A percentile compares a stretch with the other conserved stretches of the same genome.
Conservation (phyloP, 1,140 invertebrate genomes). For the Pseudomyrmex pallidus region DNA sequence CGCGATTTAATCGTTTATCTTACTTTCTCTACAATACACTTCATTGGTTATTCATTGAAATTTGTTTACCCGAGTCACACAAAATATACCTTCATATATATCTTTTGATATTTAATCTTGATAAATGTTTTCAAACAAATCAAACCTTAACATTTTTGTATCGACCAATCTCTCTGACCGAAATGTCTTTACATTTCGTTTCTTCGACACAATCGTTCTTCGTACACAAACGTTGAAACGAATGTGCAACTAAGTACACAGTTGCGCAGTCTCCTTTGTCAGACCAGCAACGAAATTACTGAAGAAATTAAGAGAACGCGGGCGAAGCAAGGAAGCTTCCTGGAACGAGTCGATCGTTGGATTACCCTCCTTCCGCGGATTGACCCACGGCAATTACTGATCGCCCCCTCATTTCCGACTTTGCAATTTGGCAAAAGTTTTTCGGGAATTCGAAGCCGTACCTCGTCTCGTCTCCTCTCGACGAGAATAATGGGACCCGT, state of each 20-base stretch:
- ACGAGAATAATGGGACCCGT: slow-evolving; percentile 60
- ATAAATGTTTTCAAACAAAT: too few species aligned
- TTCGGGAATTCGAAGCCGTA: slow-evolving; percentile 73
- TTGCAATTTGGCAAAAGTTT: slow-evolving; percentile 81
- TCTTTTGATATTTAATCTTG: too few species aligned
- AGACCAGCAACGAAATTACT: slow-evolving; percentile 72
- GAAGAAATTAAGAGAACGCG: slow-evolving; percentile 79
- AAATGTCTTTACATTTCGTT: not conserved
- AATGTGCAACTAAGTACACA: slow-evolving; percentile 28
- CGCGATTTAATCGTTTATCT: slow-evolving; percentile 26
- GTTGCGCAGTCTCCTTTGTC: slow-evolving; percentile 23
- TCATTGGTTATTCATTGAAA: not conserved
- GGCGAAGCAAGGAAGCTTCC: slow-evolving; percentile 76
- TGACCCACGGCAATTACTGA: slow-evolving; percentile 77
- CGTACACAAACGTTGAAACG: slow-evolving; percentile 4
- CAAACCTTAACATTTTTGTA: too few species aligned
- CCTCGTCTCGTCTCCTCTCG: slow-evolving; percentile 5
- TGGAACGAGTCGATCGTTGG: slow-evolving; percentile 81
- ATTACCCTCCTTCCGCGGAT: slow-evolving; percentile 76
- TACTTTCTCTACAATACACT: not conserved
- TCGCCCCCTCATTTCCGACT: slow-evolving; percentile 68
- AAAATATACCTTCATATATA: too few species aligned
- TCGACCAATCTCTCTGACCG: not conserved
- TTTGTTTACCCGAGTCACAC: not conserved
- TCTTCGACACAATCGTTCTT: not conserved